Conservation (phyloP, 2,888 invertebrate species). For the Cheilosia variabilis region DNA sequence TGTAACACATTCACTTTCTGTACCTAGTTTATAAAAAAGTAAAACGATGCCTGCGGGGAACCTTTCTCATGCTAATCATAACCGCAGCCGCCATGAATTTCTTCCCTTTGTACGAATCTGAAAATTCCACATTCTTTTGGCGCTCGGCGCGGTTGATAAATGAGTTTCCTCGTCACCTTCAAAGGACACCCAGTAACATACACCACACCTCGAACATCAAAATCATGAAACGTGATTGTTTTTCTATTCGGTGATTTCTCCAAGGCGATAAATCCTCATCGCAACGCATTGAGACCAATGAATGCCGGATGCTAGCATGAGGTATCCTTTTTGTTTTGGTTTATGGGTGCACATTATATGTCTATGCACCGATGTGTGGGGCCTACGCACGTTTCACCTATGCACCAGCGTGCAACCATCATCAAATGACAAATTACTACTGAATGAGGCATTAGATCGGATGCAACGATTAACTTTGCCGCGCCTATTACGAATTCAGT, state of each 20-base stretch:
- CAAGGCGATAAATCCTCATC: conserved; percentile 60
- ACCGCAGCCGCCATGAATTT: too few species aligned
- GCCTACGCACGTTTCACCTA: conserved; percentile 59
- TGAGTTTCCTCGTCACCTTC: conserved; percentile 21
- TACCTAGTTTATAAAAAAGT: too few species aligned
- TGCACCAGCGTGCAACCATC: conserved; percentile 38
- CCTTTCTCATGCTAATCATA: neutral
- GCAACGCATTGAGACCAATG: conserved; percentile 67
- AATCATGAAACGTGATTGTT: conserved; percentile 63
- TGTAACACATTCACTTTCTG: too few species aligned
- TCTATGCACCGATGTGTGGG: conserved; percentile 51
- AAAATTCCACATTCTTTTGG: conserved; percentile 42
- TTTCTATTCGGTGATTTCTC: conserved; percentile 63
- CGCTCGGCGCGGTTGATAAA: conserved; percentile 43
- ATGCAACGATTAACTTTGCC: conserved; percentile 71
- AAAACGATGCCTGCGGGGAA: neutral
- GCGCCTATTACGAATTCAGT: conserved; percentile 67
- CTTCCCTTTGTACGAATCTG: neutral
- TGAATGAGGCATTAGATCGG: conserved; percentile 75
- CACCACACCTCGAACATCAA: conserved; percentile 28
- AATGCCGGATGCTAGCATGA: conserved; percentile 68
- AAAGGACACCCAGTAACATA: conserved; percentile 32
- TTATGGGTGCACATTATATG: conserved; percentile 68
- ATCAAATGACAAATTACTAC: conserved; percentile 71
- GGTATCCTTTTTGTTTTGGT: conserved; percentile 68